These are phyloP conservation scores for Solenopsis fugax DNA, from an alignment of 1,140 invertebrate species.

Conservation along the genomic window DNA sequence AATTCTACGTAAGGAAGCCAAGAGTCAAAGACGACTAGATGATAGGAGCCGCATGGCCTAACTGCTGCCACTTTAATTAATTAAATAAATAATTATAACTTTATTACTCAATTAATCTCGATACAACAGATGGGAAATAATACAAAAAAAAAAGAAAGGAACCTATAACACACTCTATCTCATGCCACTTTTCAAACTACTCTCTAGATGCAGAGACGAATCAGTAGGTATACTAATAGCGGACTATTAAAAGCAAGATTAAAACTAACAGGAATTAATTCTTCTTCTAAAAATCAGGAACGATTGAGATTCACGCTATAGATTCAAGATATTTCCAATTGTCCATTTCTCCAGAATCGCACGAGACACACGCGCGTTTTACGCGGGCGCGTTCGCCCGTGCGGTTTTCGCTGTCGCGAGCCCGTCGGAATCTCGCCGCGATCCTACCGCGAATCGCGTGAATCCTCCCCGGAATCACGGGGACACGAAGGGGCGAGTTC, in stretches of 20 bases:
- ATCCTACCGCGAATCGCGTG: slow-evolving; percentile 31
- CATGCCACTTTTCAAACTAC: slow-evolving; percentile 85
- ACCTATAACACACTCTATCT: slow-evolving; percentile 68
- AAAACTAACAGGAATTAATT: slow-evolving; percentile 70
- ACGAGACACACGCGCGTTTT: slow-evolving; percentile 65
- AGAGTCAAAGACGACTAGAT: slow-evolving; percentile 84
- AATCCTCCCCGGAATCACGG: not conserved
- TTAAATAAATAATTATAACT: slow-evolving; percentile 85
- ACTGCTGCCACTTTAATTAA: slow-evolving; percentile 86
- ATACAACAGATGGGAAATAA: slow-evolving; percentile 66
- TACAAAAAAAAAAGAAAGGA: slow-evolving; percentile 61
- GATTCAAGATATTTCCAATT: slow-evolving; percentile 82
- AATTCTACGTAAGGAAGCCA: slow-evolving; percentile 85
- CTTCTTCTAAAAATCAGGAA: slow-evolving; percentile 80
- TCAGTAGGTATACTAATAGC: slow-evolving; percentile 77
- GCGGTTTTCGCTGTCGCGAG: slow-evolving; percentile 35
- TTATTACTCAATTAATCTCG: slow-evolving; percentile 84
- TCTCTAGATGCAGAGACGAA: slow-evolving; percentile 85
- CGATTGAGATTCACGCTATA: slow-evolving; percentile 80
- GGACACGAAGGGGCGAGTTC: not conserved
- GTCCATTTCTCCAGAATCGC: slow-evolving; percentile 77
- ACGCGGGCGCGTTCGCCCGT: not conserved
- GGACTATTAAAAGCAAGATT: slow-evolving; percentile 72
- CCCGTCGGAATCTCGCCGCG: slow-evolving; percentile 48
- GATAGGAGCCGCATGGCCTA: slow-evolving; percentile 87